A percentile compares a stretch with the other conserved stretches of the same genome.
phyloP scores from a whole-genome alignment of 2,113 vertebrate species.

The Leptosomus discolor region DNA sequence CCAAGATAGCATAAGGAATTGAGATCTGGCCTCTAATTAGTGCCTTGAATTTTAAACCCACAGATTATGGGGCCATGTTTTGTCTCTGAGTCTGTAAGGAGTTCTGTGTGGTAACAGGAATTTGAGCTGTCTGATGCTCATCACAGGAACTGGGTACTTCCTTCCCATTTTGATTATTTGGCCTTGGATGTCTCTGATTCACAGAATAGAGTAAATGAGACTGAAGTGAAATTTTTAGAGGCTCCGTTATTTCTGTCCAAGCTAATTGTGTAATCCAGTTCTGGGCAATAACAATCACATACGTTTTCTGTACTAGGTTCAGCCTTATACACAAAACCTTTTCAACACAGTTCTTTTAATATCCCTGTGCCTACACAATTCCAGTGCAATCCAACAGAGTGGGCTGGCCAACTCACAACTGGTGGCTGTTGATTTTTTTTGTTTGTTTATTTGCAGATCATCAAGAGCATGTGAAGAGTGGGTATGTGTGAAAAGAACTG shows the following conservation, averaged over 20 bases:
- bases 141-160: background rate
- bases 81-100: background rate
- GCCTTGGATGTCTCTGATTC: background rate
- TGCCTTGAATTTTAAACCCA: background rate
- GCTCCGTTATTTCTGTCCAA: slow-evolving; percentile 20
- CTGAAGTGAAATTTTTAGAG: background rate
- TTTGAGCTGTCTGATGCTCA: background rate
- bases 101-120: background rate
- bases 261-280: slow-evolving; percentile 41
- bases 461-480: slow-evolving; percentile 73
- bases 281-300: slow-evolving; percentile 54
- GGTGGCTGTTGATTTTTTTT: slow-evolving; percentile 71
- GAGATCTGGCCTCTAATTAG: background rate
- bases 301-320: slow-evolving; percentile 64
- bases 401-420: slow-evolving; percentile 68
- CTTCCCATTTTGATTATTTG: background rate
- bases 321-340: slow-evolving; percentile 60
- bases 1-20: background rate
- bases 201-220: slow-evolving; percentile 15
- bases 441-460: slow-evolving; percentile 75
- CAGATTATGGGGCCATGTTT: background rate
- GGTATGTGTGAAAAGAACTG: slow-evolving; percentile 75
- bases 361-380: slow-evolving; percentile 66
- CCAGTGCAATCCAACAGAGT: slow-evolving; percentile 65
- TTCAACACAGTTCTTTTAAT: slow-evolving; percentile 64